Conservation (phyloP, 23 tunicate species). For the Corella eumyota region DNA sequence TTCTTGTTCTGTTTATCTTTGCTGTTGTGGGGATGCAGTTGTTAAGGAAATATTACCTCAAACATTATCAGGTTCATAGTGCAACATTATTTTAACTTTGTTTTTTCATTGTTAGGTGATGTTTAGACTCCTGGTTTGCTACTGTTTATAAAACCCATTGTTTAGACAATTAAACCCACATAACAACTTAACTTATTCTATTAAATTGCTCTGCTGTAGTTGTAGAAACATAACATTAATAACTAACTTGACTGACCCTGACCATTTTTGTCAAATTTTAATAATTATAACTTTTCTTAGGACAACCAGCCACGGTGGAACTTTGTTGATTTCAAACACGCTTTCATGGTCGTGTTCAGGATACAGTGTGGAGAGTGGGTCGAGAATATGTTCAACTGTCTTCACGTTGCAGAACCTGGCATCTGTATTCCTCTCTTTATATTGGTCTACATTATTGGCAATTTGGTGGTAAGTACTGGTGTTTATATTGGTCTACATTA, state of each 20-base stretch:
- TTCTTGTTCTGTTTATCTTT: slow-evolving; percentile 93
- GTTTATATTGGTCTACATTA: slow-evolving; percentile 35
- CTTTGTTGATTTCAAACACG: slow-evolving; percentile 83
- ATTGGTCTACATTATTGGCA: slow-evolving; percentile 79
- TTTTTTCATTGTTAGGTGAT: too few species aligned
- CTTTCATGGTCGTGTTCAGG: slow-evolving; percentile 96
- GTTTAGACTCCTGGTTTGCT: too few species aligned
- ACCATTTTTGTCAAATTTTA: too few species aligned
- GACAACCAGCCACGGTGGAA: slow-evolving; percentile 74
- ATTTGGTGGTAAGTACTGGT: slow-evolving; percentile 68
- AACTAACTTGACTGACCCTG: too few species aligned
- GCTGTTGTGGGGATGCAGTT: slow-evolving; percentile 99
- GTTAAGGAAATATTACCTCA: slow-evolving; percentile 22
- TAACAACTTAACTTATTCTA: background rate
- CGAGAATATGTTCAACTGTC: slow-evolving; percentile 90
- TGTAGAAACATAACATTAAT: too few species aligned
- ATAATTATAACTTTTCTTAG: too few species aligned
- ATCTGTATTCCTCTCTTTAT: slow-evolving; percentile 92
- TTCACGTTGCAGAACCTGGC: slow-evolving; percentile 52
- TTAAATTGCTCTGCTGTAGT: too few species aligned
- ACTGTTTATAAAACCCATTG: background rate
- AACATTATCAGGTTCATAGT: slow-evolving; percentile 11
- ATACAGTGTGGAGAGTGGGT: slow-evolving; percentile 99
- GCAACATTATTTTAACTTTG: too few species aligned
- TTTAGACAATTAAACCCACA: background rate